Conservation (phyloP, 2,113 vertebrate genomes). For the Anseranas semipalmata region DNA sequence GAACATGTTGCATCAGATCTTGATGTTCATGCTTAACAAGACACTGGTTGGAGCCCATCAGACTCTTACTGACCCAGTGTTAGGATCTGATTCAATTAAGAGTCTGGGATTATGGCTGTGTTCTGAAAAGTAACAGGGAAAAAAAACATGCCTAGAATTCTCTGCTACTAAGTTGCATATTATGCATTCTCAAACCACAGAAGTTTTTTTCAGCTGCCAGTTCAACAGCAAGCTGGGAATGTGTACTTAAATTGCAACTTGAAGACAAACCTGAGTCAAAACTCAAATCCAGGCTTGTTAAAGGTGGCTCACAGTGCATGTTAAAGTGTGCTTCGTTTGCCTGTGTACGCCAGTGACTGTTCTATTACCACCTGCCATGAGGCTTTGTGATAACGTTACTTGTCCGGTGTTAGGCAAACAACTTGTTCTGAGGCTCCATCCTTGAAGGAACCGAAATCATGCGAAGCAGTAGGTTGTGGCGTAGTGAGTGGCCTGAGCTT, state of each 20-base stretch:
- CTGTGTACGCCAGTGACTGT: not conserved
- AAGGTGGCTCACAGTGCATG: not conserved
- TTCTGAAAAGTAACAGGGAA: not conserved
- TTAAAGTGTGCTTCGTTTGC: not conserved
- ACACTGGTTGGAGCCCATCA: not conserved
- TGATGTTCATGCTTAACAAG: not conserved
- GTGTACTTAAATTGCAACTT: not conserved
- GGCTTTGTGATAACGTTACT: not conserved
- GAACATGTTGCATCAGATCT: not conserved
- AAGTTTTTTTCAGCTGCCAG: not conserved
- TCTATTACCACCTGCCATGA: not conserved
- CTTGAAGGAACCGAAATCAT: not conserved
- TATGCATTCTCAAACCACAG: not conserved
- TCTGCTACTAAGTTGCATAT: not conserved
- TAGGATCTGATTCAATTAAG: not conserved
- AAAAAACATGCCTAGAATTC: not conserved
- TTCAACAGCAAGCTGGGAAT: not conserved
- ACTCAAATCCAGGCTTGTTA: not conserved
- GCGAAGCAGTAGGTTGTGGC: not conserved
- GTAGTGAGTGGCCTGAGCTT: not conserved
- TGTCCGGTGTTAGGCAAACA: not conserved
- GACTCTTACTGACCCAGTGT: not conserved
- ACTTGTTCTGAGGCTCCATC: not conserved
- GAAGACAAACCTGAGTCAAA: not conserved
- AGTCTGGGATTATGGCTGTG: not conserved